A percentile compares a stretch with the other conserved stretches of the same genome.
These are phyloP conservation scores for Camponotus floridanus DNA, from an alignment of 1,140 invertebrate species.

Conservation along the genomic window DNA sequence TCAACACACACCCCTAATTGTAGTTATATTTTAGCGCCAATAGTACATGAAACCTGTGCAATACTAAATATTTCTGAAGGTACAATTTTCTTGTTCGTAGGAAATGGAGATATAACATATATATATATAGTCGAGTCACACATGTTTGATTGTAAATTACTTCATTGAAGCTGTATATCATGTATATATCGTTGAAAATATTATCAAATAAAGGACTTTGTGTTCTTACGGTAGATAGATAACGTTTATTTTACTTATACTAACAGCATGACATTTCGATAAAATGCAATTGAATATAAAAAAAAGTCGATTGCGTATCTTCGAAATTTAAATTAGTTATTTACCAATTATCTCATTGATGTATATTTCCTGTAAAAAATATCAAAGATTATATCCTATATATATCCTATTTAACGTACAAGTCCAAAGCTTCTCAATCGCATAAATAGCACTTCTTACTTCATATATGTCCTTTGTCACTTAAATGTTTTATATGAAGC, in stretches of 20 bases:
- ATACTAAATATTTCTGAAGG: constrained; percentile 38
- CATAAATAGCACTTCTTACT: constrained; percentile 47
- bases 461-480: constrained; percentile 14
- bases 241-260: constrained; percentile 75
- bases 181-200: constrained; percentile 80
- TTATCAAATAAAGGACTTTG: constrained; percentile 71
- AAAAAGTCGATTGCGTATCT: neutral
- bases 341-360: neutral
- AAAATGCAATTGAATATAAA: constrained; percentile 37
- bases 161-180: constrained; percentile 79
- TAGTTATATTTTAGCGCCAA: constrained; percentile 44
- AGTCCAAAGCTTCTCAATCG: constrained; percentile 44
- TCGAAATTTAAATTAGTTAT: constrained; percentile 15
- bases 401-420: constrained; percentile 19
- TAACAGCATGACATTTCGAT: constrained; percentile 85
- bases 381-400: neutral
- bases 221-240: constrained; percentile 66
- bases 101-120: constrained; percentile 48
- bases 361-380: constrained; percentile 14
- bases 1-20: constrained; percentile 62
- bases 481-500: constrained; percentile 21
- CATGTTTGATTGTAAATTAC: constrained; percentile 73
- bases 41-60: constrained; percentile 51
- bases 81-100: constrained; percentile 54
- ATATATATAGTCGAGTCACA: constrained; percentile 58